A percentile compares a stretch with the other conserved stretches of the same genome.
These are phyloP conservation scores for Drusus annulatus DNA, from an alignment of 1,140 invertebrate genomes.

Conservation along the genomic window DNA sequence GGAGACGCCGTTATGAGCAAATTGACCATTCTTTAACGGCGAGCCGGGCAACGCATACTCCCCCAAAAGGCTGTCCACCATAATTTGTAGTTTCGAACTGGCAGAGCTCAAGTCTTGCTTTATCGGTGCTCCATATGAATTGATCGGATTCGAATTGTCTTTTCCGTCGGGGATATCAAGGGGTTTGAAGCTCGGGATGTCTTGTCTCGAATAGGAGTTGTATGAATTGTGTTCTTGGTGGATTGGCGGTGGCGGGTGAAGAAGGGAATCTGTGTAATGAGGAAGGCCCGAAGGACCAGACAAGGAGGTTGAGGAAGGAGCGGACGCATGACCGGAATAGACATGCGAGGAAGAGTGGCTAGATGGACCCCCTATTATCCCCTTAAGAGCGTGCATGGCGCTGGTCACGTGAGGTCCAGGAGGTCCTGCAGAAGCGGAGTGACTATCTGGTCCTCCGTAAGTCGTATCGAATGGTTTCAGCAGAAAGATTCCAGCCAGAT, in stretches of 20 bases:
- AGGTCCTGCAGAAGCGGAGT: slow-evolving; percentile 59
- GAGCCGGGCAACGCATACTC: slow-evolving; percentile 10
- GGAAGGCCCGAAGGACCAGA: slow-evolving; percentile 29
- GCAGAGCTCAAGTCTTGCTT: slow-evolving; percentile 15
- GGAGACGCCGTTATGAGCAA: not conserved
- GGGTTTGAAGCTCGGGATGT: slow-evolving; percentile 52
- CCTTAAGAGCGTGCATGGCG: slow-evolving; percentile 52
- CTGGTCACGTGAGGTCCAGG: slow-evolving; percentile 38
- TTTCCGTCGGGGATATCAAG: slow-evolving; percentile 10
- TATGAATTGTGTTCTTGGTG: slow-evolving; percentile 25
- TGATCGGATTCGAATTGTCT: slow-evolving; percentile 12
- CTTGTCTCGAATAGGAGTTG: slow-evolving; percentile 43
- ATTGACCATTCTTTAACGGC: slow-evolving; percentile 37
- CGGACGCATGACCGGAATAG: slow-evolving; percentile 62
- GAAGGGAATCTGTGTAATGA: slow-evolving; percentile 36
- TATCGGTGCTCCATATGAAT: slow-evolving; percentile 52
- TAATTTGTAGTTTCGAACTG: slow-evolving; percentile 43
- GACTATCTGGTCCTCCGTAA: slow-evolving; percentile 62
- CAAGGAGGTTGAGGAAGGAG: slow-evolving; percentile 51
- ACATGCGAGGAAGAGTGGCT: slow-evolving; percentile 61
- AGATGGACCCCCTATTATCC: slow-evolving; percentile 57
- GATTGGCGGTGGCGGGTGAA: slow-evolving; percentile 50
- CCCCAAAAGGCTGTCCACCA: slow-evolving; percentile 52
- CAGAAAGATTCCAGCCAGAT: slow-evolving; percentile 54
- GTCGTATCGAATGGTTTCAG: slow-evolving; percentile 52